Evolutionary conservation across 2,888 invertebrate species (phyloP).

Genomic region (Clusia tigrina): DNA sequence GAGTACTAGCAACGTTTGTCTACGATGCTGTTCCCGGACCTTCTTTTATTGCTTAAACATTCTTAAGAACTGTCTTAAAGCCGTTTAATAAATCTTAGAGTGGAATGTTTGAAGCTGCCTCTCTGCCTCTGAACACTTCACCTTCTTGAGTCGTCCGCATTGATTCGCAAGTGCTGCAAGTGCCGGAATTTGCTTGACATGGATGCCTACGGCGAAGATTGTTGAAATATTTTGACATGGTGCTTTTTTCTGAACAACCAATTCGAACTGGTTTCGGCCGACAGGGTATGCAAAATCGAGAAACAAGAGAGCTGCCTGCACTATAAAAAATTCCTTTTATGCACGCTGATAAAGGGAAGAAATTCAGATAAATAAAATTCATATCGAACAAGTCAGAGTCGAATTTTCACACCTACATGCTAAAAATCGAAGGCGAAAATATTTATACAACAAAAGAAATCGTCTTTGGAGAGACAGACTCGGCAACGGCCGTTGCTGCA

Average conservation of each 20-base stretch:
- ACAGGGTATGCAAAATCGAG: neutral
- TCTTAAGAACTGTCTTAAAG: too few species aligned
- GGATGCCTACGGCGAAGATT: neutral
- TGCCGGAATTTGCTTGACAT: too few species aligned
- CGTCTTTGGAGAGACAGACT: constrained; percentile 15
- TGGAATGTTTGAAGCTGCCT: too few species aligned
- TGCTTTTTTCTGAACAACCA: neutral
- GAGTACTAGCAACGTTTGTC: too few species aligned
- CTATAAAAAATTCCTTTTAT: neutral
- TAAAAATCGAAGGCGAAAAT: constrained; percentile 45
- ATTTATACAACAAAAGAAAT: constrained; percentile 36
- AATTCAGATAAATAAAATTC: constrained; percentile 5
- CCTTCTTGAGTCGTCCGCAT: too few species aligned
- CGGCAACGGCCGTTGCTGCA: constrained; percentile 29
- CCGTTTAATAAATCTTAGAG: too few species aligned
- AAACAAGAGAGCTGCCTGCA: constrained; percentile 2
- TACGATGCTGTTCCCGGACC: too few species aligned
- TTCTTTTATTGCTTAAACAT: too few species aligned
- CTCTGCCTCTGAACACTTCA: too few species aligned
- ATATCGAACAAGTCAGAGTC: constrained; percentile 2
- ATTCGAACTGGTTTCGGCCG: neutral
- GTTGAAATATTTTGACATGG: constrained; percentile 4
- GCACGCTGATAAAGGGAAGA: constrained; percentile 10
- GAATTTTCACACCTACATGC: constrained; percentile 59
- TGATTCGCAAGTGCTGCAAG: too few species aligned